Base-by-base conservation (phyloP, 2,797 vertebrate species). In the Amniataba percoides region DNA sequence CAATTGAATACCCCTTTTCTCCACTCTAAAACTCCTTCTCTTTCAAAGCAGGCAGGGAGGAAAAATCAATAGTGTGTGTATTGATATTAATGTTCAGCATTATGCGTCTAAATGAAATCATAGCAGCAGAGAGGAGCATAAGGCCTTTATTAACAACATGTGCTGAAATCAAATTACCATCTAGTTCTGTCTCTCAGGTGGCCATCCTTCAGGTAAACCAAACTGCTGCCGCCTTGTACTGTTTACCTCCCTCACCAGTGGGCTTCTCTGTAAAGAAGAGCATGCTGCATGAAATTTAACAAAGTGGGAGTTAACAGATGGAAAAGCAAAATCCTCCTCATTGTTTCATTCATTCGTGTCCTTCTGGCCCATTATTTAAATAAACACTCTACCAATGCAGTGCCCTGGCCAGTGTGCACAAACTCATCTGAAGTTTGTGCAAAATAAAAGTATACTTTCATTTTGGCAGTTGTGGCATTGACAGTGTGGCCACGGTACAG, bases 41-140 rank as follows among this genome's bases (percentile, higher is more conserved):
- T 70, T 88, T 84, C 79, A 87, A 89, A 86, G 84, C 63, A 85
- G 85, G 63, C 83, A 58, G 77, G 63, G 36, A 83, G 88, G 86
- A 91, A 87, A 90, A 94, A 95, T 95, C 93, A 78, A 95, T 95
- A 93, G 64, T 58, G 83, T 81, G 80, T 53, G 83, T 92, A 94
- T 92, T 94, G 94, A 95, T 95, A 95, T 94, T 94, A 95, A 94
- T 95, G 93, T 92, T 91, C 45, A 62, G 88, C 81, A 90, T 93
- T 92, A 92, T 90, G 86, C 78, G 61, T 91, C 87, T 56, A 93
- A 93, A 94, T 94, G 81, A 94, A 95, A 95, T 94, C 90, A 91
- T 27, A 82, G 86, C 79, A 89, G 84, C 83, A 90, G 86, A 91
- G 80, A 78, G 77, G 83, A 88, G 87, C 87, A 85, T 58, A 70